phyloP scores from a whole-genome alignment of 2,113 vertebrate genomes.

The Zootoca vivipara region DNA sequence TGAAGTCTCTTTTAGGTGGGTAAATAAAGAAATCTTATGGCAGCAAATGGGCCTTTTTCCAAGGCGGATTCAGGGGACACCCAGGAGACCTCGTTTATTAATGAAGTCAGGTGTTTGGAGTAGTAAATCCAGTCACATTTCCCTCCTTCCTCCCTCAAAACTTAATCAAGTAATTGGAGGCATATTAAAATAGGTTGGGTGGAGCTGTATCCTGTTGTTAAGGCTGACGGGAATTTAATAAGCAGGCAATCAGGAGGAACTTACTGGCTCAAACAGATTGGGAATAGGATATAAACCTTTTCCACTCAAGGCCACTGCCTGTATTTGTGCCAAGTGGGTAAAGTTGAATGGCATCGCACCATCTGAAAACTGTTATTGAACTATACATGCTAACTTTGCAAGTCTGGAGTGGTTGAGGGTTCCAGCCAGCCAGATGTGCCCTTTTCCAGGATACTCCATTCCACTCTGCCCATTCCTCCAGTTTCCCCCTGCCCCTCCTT shows the following conservation, averaged over 20 bases:
- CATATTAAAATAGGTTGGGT: conserved; percentile 60
- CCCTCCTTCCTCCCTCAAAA: conserved; percentile 55
- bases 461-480: too few species aligned
- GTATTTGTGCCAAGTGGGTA: conserved; percentile 14
- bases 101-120: conserved; percentile 26
- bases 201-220: conserved; percentile 64
- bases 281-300: conserved; percentile 24
- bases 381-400: background rate
- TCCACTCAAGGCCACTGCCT: background rate
- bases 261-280: background rate
- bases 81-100: background rate
- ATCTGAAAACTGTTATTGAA: background rate
- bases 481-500: background rate
- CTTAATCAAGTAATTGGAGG: conserved; percentile 59
- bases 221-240: conserved; percentile 71
- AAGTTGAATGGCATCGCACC: background rate
- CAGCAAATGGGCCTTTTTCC: background rate
- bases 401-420: background rate
- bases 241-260: background rate
- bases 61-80: conserved; percentile 11
- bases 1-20: background rate
- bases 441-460: background rate
- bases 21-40: background rate
- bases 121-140: conserved; percentile 50
- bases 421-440: background rate